A percentile compares a stretch with the other conserved stretches of the same genome.
These are phyloP conservation scores for Eutrigla gurnardus DNA, from an alignment of 2,797 vertebrate species.

Conservation along the genomic window DNA sequence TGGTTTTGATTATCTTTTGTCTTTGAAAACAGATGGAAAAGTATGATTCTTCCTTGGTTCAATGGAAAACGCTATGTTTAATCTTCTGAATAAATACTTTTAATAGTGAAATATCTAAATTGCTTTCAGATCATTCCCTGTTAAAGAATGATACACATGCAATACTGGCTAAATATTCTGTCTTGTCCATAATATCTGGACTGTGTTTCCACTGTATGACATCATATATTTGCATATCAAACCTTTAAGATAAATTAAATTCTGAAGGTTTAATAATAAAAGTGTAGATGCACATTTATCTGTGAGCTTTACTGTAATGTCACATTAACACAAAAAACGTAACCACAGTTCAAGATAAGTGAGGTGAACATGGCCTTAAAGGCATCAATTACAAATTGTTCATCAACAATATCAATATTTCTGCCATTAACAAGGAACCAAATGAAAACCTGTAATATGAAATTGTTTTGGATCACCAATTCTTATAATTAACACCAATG, in stretches of 20 bases:
- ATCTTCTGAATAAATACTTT: not conserved
- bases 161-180: not conserved
- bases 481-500: not conserved
- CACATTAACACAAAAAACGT: not conserved
- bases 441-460: not conserved
- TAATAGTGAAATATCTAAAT: not conserved
- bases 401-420: not conserved
- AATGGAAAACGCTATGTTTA: not conserved
- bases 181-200: not conserved
- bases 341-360: not conserved
- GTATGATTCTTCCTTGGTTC: not conserved
- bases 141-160: not conserved
- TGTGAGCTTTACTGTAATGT: not conserved
- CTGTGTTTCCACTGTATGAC: not conserved
- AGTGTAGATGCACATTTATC: not conserved
- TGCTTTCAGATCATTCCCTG: not conserved
- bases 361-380: not conserved
- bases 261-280: not conserved
- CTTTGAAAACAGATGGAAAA: conserved; percentile 7
- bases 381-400: not conserved
- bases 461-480: not conserved
- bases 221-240: not conserved
- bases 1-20: not conserved
- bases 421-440: not conserved
- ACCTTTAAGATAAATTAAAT: not conserved